Conservation (phyloP, 2,888 invertebrate genomes). For the Drosophila quasianomalipes region DNA sequence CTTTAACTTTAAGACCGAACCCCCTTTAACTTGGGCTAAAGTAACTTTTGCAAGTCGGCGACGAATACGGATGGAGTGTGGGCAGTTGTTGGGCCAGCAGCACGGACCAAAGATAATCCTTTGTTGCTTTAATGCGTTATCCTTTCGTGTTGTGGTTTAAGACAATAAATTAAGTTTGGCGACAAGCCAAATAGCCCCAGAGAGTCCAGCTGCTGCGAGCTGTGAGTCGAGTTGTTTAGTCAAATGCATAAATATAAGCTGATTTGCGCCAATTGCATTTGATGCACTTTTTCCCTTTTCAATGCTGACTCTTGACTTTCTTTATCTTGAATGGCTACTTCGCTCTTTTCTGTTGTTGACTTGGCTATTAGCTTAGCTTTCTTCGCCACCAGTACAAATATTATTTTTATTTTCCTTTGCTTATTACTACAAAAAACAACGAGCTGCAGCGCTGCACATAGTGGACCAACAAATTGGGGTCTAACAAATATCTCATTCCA, state of each 20-base stretch:
- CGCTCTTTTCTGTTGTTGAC: slow-evolving; percentile 28
- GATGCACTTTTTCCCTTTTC: slow-evolving; percentile 34
- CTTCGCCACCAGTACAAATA: slow-evolving; percentile 36
- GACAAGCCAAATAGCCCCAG: slow-evolving; percentile 49
- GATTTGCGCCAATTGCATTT: slow-evolving; percentile 66
- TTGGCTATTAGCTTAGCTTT: slow-evolving; percentile 57
- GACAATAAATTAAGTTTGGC: slow-evolving; percentile 78
- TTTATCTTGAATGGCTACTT: slow-evolving; percentile 15
- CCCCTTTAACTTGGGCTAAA: slow-evolving; percentile 20
- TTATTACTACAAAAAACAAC: slow-evolving; percentile 64
- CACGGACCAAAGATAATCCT: slow-evolving; percentile 66
- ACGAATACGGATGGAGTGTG: slow-evolving; percentile 7
- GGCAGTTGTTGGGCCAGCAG: slow-evolving; percentile 5
- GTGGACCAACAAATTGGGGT: slow-evolving; percentile 6
- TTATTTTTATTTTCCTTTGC: slow-evolving; percentile 42
- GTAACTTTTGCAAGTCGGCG: slow-evolving; percentile 54
- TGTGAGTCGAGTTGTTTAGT: slow-evolving; percentile 56
- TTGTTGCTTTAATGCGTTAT: slow-evolving; percentile 65
- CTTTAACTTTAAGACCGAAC: slow-evolving; percentile 57
- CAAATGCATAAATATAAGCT: slow-evolving; percentile 66
- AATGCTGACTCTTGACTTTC: not conserved
- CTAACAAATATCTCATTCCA: not conserved
- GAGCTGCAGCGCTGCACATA: slow-evolving; percentile 2
- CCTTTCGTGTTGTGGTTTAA: slow-evolving; percentile 72
- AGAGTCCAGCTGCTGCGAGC: slow-evolving; percentile 44